Evolutionary conservation across 2,888 invertebrate species (phyloP), one percentile per base, ranked within the genome.

Genomic region (Drosophila anomalata): DNA sequence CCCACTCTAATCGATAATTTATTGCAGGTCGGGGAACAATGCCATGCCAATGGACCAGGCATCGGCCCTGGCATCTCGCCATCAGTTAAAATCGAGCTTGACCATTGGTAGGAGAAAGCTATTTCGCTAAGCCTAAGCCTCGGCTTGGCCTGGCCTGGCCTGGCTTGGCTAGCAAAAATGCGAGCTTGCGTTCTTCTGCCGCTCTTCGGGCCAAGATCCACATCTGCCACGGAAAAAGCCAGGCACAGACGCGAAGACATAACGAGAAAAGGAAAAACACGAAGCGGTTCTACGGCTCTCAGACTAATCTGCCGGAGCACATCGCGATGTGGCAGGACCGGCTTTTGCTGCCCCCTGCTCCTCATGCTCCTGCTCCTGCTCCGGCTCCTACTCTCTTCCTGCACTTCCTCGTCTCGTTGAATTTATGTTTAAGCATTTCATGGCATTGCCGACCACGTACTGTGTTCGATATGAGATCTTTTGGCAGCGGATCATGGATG

Each of bases 1-100:
- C 78, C 76, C 73, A 89, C 80, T 82, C 86, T 90, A 90, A 90
- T 90, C 89, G 89, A 83, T 89, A 90, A 89, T 89, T 90, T 90
- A 90, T 90, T 88, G 83, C 85, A 75, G 79, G 84, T 78, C 59
- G 61, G 56, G 66, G 47, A 79, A 80, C 76, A 80, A 77, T 76
- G 73, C 66, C 44, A 77, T 76, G 73, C 66, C 44, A 44, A 44
- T 44, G 51, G 52, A 54, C 55, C 51, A 61, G 39, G 67, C 47
- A 61, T 53, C 62, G 56, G 53, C 46, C 54, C 47, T 65, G 63
- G 63, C 63, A 65, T 65, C 48, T 42, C 44, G 22, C 12, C 44
- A 44, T 44, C 44, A 22, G 44, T 20, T 22, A 20, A 17, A 42
- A 39, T 29, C 24, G 42, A 42, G 39, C 65, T 54, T 65, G 63